phyloP scores from a whole-genome alignment of 2,113 vertebrate genomes.

The Eptatretus burgeri region DNA sequence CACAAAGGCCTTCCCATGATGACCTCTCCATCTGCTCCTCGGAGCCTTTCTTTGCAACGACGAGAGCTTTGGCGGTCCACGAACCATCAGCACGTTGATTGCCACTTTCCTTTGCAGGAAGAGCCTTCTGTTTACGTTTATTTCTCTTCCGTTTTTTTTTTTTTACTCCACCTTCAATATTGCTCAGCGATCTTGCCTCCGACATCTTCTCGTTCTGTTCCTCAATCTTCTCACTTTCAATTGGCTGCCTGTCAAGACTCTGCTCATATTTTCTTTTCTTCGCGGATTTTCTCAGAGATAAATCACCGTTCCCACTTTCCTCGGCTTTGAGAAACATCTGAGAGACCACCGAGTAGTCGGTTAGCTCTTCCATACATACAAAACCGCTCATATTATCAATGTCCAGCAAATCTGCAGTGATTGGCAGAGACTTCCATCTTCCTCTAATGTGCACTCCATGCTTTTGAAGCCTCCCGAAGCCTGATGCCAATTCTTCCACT shows the following conservation, averaged over 20 bases:
- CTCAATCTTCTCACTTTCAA: conserved; percentile 20
- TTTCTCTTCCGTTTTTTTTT: conserved; percentile 17
- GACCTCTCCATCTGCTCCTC: conserved; percentile 29
- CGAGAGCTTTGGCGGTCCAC: too few relatives aligned
- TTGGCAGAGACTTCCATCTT: conserved; percentile 36
- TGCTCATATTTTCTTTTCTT: too few relatives aligned
- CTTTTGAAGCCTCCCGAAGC: not conserved
- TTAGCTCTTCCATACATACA: conserved; percentile 68
- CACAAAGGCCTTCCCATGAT: conserved; percentile 60
- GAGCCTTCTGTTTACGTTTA: conserved; percentile 12
- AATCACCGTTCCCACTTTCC: too few relatives aligned
- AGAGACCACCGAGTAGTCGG: conserved; percentile 31
- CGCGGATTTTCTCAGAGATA: too few relatives aligned
- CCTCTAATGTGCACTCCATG: conserved; percentile 33
- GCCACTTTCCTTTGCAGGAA: too few relatives aligned
- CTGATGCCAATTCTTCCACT: too few relatives aligned
- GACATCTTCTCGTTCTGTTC: conserved; percentile 15
- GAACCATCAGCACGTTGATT: too few relatives aligned
- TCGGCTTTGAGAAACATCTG: too few relatives aligned
- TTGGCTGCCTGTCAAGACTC: not conserved
- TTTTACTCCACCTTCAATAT: conserved; percentile 9
- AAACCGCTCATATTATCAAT: conserved; percentile 42
- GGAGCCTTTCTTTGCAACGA: conserved; percentile 27
- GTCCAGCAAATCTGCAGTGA: conserved; percentile 41
- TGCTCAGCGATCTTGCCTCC: conserved; percentile 9